Evolutionary conservation across 2,113 vertebrate species (phyloP), one percentile per base, ranked within the genome.

Genomic region (Laticauda laticaudata): DNA sequence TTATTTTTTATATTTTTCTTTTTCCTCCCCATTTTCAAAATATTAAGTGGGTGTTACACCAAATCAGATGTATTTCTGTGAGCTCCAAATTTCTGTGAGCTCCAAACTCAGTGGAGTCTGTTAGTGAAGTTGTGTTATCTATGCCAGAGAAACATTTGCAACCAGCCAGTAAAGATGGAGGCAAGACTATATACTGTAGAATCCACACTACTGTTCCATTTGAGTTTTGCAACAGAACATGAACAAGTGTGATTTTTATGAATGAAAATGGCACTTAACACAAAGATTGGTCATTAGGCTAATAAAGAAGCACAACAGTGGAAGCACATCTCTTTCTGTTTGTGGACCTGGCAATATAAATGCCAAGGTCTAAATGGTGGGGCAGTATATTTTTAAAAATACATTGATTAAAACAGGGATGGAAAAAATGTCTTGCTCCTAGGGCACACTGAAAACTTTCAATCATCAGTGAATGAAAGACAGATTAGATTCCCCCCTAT

Each of bases 11-110:
- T 18, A 90, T n/a, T 90, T 69, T 94, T 85, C 85, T 93, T 89
- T 91, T 91, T 94, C 86, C 94, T 93, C 75, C 69, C 92, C 91
- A 91, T 93, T 97, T 90, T 64, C 8, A 92, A 95, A 94, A 69
- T 51, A 56, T 56, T 34, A n/a, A 18, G 5, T 55, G 34, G 2
- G 92, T 95, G 95, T 94, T 96, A 96, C 91, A 96, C 61, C 93
- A 95, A 96, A 93, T 92, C 96, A 97, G 94, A 97, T 97, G 95
- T 96, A 87, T 90, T 93, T 96, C 94, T 89, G 87, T 92, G 95
- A 91, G 24, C 29, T 87, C 94, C 93, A 96, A 94, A n/a, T n/a
- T n/a, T n/a, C n/a, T n/a, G n/a, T n/a, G n/a, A n/a, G n/a, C 94
- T 95, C 95, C 90, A 94, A 94, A 15, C 93, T 96, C 94, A 96